A percentile compares a stretch with the other conserved stretches of the same genome.
These are phyloP conservation scores for Poeciliopsis occidentalis DNA, from an alignment of 2,113 vertebrate genomes.

Conservation along the genomic window DNA sequence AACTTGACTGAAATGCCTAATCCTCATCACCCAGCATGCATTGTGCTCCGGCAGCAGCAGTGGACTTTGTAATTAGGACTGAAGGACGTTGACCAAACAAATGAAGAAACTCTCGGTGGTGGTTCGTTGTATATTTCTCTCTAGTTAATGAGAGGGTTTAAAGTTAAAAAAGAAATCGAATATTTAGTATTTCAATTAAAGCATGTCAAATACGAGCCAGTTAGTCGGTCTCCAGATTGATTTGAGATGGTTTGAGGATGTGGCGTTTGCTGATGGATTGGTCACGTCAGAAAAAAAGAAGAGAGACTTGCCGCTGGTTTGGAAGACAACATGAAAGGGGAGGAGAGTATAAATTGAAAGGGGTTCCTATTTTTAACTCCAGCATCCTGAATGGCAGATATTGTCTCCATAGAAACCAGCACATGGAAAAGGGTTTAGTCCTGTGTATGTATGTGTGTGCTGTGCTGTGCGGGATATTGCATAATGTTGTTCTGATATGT, in stretches of 20 bases:
- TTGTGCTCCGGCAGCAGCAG: no score
- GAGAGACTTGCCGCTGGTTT: slow-evolving; percentile 10
- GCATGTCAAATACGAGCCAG: background rate
- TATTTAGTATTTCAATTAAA: background rate
- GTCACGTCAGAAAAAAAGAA: background rate
- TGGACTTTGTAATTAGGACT: background rate
- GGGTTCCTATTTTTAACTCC: slow-evolving; percentile 75
- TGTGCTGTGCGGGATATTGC: background rate
- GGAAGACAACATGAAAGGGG: slow-evolving; percentile 38
- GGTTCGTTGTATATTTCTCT: background rate
- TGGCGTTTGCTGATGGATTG: background rate
- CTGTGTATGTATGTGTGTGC: background rate
- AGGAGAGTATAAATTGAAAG: slow-evolving; percentile 52
- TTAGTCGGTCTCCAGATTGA: background rate
- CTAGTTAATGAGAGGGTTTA: no score
- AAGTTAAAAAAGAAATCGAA: background rate
- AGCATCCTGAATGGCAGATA: slow-evolving; percentile 75
- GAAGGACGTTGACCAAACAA: background rate
- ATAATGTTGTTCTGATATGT: background rate
- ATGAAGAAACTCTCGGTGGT: background rate
- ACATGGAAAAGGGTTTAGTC: slow-evolving; percentile 16
- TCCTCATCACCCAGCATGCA: no score
- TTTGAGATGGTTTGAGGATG: background rate
- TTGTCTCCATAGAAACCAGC: slow-evolving; percentile 76
- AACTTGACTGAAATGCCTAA: no score